Conservation (phyloP, 2,113 vertebrate genomes). For the Nematolebias whitei region DNA sequence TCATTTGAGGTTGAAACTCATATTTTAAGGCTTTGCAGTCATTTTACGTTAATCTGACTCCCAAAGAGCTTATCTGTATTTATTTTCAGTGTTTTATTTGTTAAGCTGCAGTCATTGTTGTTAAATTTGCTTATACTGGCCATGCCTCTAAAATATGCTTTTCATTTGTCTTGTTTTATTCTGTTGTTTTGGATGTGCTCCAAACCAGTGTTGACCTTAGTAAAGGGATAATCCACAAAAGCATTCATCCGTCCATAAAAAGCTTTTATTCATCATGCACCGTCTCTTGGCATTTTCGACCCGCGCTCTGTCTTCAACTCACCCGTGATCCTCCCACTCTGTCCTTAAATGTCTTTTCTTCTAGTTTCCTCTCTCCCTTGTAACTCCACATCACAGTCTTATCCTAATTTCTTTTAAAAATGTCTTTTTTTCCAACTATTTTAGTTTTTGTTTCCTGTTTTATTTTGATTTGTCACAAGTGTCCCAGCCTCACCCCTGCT, state of each 20-base stretch:
- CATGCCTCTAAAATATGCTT: conserved; percentile 31
- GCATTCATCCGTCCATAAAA: conserved; percentile 66
- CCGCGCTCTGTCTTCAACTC: conserved; percentile 35
- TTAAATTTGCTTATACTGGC: conserved; percentile 43
- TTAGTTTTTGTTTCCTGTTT: neutral
- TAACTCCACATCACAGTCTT: conserved; percentile 4
- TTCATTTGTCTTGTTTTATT: conserved; percentile 18
- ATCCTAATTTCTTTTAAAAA: neutral
- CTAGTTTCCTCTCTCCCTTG: conserved; percentile 16
- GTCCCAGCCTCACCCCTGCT: neutral
- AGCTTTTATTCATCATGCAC: conserved; percentile 64
- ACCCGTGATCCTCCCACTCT: conserved; percentile 48
- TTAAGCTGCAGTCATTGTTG: conserved; percentile 39
- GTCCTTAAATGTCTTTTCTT: conserved; percentile 4
- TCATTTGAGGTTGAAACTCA: neutral
- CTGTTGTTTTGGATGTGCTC: conserved; percentile 46
- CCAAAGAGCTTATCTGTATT: conserved; percentile 7
- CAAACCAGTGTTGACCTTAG: conserved; percentile 67
- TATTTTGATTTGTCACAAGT: no score
- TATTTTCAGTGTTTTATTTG: conserved; percentile 6
- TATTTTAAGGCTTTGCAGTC: conserved; percentile 18
- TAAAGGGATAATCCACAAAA: conserved; percentile 72
- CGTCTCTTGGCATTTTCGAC: conserved; percentile 68
- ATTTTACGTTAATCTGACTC: conserved; percentile 16
- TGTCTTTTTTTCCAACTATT: neutral